Evolutionary conservation across 1,140 invertebrate genomes (phyloP), one percentile per base, ranked within the genome.

Genomic region (Dreissena rostriformis): DNA sequence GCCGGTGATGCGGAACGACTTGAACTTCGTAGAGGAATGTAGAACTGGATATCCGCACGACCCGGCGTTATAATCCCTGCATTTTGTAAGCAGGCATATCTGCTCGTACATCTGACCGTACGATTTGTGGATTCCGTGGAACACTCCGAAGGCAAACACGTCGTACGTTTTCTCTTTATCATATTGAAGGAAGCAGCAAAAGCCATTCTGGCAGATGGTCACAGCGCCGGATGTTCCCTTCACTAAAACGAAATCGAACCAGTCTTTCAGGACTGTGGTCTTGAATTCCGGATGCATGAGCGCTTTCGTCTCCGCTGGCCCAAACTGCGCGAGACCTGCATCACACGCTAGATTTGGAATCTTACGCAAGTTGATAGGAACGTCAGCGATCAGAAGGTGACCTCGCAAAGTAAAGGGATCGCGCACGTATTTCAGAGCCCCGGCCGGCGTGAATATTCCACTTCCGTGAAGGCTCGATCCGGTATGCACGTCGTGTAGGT

Each of bases 381-480:
- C 49, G 51, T 88, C 82, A 0, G 85, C 80, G 15, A 91, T 76
- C 0, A 91, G 57, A 10, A 91, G 86, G 55, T 76, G 72, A 6
- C n/a, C 53, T 12, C 66, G 14, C 6, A 28, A 10, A 4, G 68
- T 75, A 4, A 63, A 15, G 26, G 87, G 84, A 70, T 87, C 88
- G 19, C 82, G 84, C 49, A 86, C 88, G 2, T 61, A 75, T 26
- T 74, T 75, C 19, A 55, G 61, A 26, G 77, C 24, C 51, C 88
- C 89, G 10, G 83, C 55, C 2, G 90, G 88, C 0, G 84, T 86
- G 80, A 88, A 95, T 55, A 96, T 94, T 6, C 95, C 95, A n/a
- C 95, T 91, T 76, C 76, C 77, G 19, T 53, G 29, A 52, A 71
- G 10, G 29, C 5, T 24, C 6, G 53, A 12, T 12, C 95, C 95